phyloP scores from a whole-genome alignment of 2,797 vertebrate genomes.

The Phylloscopus collybita region DNA sequence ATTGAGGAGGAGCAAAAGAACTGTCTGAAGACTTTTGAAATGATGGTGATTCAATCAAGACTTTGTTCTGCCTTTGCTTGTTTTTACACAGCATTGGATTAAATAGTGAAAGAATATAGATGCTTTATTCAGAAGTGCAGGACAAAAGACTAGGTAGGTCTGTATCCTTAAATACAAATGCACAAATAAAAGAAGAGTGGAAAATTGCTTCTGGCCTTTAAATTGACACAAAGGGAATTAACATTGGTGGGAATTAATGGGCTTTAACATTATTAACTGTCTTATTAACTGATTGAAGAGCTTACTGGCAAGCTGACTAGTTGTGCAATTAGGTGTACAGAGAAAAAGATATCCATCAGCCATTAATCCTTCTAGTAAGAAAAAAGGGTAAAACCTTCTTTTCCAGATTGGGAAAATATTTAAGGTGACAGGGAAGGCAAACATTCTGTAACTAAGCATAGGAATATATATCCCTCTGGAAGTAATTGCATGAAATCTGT shows the following conservation, averaged over 20 bases:
- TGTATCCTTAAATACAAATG: not conserved
- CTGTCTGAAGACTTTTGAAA: not conserved
- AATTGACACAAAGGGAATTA: not conserved
- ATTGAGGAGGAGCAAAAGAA: not conserved
- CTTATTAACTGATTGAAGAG: not conserved
- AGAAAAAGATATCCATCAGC: not conserved
- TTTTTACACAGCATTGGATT: not conserved
- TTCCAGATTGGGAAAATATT: not conserved
- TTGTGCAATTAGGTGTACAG: not conserved
- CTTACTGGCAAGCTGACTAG: not conserved
- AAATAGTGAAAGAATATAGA: not conserved
- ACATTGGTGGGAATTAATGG: not conserved
- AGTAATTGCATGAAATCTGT: not conserved
- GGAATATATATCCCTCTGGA: not conserved
- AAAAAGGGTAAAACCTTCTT: not conserved
- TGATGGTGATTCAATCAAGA: not conserved
- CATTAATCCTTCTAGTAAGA: not conserved
- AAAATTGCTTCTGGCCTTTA: not conserved
- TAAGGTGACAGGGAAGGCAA: not conserved
- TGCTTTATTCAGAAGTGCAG: not conserved
- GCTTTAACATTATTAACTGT: not conserved
- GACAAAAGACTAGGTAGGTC: not conserved
- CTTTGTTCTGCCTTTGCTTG: not conserved
- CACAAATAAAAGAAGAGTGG: not conserved
- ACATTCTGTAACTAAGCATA: not conserved